Evolutionary conservation across 1,140 invertebrate species (phyloP).

Genomic region (Leptinotarsa lineolata): DNA sequence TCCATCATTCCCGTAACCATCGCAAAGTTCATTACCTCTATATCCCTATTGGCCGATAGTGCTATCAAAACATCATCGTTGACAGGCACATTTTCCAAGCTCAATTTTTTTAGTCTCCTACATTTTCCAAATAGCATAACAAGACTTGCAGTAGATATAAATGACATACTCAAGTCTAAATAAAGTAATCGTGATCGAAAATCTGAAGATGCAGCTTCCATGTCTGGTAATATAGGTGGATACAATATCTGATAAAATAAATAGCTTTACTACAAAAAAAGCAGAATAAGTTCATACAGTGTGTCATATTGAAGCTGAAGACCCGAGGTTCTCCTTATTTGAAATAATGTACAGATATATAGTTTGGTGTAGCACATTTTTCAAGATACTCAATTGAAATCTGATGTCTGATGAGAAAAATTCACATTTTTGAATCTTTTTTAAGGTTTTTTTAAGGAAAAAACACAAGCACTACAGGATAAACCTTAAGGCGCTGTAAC

Average conservation of each 20-base stretch:
- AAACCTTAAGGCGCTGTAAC: no score
- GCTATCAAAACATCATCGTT: slow-evolving; percentile 66
- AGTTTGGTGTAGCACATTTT: no score
- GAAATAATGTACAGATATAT: no score
- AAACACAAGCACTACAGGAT: no score
- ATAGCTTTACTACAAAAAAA: not conserved
- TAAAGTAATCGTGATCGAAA: slow-evolving; percentile 69
- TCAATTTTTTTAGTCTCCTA: slow-evolving; percentile 76
- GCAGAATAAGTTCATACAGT: not conserved
- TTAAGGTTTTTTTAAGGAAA: no score
- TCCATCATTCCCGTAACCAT: slow-evolving; percentile 70
- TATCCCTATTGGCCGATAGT: slow-evolving; percentile 67
- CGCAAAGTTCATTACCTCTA: slow-evolving; percentile 76
- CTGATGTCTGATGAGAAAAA: no score
- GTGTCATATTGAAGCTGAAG: not conserved
- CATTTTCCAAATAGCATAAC: slow-evolving; percentile 69
- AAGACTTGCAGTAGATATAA: slow-evolving; percentile 65
- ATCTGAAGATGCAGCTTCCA: slow-evolving; percentile 51
- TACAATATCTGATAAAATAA: slow-evolving; percentile 55
- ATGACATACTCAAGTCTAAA: slow-evolving; percentile 82
- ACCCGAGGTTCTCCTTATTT: no score
- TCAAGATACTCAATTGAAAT: no score
- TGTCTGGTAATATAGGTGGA: slow-evolving; percentile 59
- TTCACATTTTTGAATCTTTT: no score
- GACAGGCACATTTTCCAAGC: slow-evolving; percentile 76